These are phyloP conservation scores for Bergia puertoricense DNA, from an alignment of 92 coral and sea anemone species.

Conservation along the genomic window DNA sequence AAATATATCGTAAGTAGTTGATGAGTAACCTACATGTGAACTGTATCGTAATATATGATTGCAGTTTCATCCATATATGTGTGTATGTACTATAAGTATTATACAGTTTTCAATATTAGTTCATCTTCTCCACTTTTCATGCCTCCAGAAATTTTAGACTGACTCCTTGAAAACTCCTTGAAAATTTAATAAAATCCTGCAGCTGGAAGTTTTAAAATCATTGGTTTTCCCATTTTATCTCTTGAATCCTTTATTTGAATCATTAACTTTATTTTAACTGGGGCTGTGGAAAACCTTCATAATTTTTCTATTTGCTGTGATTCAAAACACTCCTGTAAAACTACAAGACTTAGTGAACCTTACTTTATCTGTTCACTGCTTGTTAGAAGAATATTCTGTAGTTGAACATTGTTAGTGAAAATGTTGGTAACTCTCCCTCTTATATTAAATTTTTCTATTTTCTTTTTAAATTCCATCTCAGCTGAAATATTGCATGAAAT, in stretches of 20 bases:
- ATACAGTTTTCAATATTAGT: not conserved
- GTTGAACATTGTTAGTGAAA: not conserved
- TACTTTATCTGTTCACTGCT: not conserved
- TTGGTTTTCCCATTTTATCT: too few relatives aligned
- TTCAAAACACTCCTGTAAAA: not conserved
- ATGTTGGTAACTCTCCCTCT: too few relatives aligned
- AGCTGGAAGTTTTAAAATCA: too few relatives aligned
- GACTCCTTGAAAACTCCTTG: too few relatives aligned
- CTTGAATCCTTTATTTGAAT: too few relatives aligned
- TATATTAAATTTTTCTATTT: not conserved
- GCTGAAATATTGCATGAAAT: conserved; percentile 91
- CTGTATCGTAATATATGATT: not conserved
- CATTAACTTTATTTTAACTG: too few relatives aligned
- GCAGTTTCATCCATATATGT: not conserved
- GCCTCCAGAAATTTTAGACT: not conserved
- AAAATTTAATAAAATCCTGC: too few relatives aligned
- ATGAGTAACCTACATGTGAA: not conserved
- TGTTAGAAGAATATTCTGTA: not conserved
- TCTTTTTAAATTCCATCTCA: conserved; percentile 33
- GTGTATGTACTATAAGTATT: too few relatives aligned
- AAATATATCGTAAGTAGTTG: conserved; percentile 74
- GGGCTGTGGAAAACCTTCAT: too few relatives aligned
- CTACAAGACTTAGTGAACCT: too few relatives aligned
- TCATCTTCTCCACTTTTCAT: not conserved
- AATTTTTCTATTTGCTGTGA: too few relatives aligned